Conservation (phyloP, 2,888 invertebrate genomes). For the Andrena hattorfiana region DNA sequence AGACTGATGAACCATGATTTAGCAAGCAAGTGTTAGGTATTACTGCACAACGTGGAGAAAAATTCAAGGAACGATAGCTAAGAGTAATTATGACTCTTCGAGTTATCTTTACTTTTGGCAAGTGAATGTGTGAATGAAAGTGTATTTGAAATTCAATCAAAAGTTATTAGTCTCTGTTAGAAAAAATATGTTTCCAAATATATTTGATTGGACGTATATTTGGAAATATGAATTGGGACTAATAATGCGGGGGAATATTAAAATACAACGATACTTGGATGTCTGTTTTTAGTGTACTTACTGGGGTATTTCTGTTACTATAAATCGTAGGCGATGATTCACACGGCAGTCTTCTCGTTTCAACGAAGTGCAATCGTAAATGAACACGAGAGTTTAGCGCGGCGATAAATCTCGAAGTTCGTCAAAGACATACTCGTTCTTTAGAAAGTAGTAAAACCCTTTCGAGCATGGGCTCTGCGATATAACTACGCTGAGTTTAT, state of each 20-base stretch:
- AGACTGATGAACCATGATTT: too few relatives aligned
- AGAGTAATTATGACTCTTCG: too few relatives aligned
- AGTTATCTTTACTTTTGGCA: too few relatives aligned
- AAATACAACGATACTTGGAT: not conserved
- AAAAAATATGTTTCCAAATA: too few relatives aligned
- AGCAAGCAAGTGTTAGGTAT: not conserved
- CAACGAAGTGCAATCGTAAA: conserved; percentile 9
- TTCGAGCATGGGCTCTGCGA: conserved; percentile 17
- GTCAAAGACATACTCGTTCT: conserved; percentile 40
- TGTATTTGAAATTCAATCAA: too few relatives aligned
- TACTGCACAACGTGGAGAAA: not conserved
- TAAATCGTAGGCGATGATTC: not conserved
- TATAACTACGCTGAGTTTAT: conserved; percentile 28
- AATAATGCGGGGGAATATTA: not conserved
- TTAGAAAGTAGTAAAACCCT: conserved; percentile 39
- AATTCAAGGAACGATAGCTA: not conserved
- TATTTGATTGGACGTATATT: too few relatives aligned
- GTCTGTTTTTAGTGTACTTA: not conserved
- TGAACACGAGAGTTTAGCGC: not conserved
- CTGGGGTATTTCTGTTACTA: not conserved
- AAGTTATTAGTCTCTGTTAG: too few relatives aligned
- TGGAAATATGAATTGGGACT: too few relatives aligned
- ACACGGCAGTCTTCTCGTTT: not conserved
- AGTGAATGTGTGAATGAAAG: too few relatives aligned
- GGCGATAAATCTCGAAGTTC: conserved; percentile 41